Base-by-base conservation (phyloP, 2,888 invertebrate species). In the Petrolisthes manimaculis region DNA sequence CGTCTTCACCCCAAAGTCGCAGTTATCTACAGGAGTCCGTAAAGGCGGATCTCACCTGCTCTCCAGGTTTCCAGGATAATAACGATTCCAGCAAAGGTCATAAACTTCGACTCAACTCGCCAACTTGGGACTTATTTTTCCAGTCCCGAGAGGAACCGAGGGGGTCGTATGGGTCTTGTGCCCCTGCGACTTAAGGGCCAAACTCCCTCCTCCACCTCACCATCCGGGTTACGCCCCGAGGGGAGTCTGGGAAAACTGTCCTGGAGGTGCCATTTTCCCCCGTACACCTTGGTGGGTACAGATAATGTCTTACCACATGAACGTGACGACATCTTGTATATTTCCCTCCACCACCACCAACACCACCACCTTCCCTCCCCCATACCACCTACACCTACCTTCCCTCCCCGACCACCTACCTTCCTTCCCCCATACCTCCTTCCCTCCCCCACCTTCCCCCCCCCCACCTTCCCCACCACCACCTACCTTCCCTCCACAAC, bases 91-190 rank as follows among this genome's bases (percentile, higher is more conserved):
- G 81, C 81, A 86, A 86, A 86, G 86, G 86, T 86, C 86, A 86
- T 86, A 86, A 86, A 86, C 86, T 86, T 86, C 69, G 86, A 86
- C 86, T 86, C 86, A 86, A 80, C 86, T 86, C 78, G 61, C 86
- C 75, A 82, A 77, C 82, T 82, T 82, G 21, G 80, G 82, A 86
- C 86, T 86, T 77, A 77, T 82, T 86, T 86, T 86, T 82, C 82
- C 86, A 81, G 67, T 51, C 75, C 24, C 14, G n/a, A n/a, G 61
- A 51, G 18, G 75, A 79, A 80, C 37, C 37, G 37, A 37, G 71
- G 21, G 18, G 21, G n/a, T 54, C 37, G 3, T n/a, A 4, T 54
- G 24, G 80, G 9, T 61, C 80, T 80, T 69, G 24, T 24, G 55
- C 21, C 24, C 37, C 3, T 6, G 21, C 6, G 37, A 5, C 6